These are phyloP conservation scores for Gadus macrocephalus DNA, from an alignment of 2,113 vertebrate genomes.

Conservation along the genomic window DNA sequence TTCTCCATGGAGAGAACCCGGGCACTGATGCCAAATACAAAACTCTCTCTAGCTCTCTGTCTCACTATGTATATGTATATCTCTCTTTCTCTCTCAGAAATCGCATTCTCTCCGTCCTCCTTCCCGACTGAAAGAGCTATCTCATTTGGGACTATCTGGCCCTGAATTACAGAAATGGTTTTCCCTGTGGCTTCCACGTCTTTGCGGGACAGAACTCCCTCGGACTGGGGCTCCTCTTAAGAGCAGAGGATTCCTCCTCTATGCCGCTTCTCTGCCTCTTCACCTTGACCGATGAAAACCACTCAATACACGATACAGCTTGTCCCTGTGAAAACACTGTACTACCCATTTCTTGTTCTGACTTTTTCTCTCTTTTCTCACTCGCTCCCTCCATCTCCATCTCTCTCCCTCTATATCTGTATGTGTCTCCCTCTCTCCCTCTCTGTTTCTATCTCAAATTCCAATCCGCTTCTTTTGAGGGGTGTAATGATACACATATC, in stretches of 20 bases:
- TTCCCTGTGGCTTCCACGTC: no score
- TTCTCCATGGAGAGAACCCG: slow-evolving; percentile 37
- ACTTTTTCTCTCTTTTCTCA: not conserved
- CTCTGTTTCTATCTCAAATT: no score
- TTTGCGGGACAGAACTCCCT: not conserved
- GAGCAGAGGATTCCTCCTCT: not conserved
- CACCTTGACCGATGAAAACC: slow-evolving; percentile 8
- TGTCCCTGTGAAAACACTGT: no score
- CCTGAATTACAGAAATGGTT: no score
- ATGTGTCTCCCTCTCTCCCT: no score
- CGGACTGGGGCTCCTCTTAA: not conserved
- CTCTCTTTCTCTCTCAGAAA: slow-evolving; percentile 16
- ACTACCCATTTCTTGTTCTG: not conserved
- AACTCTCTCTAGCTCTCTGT: slow-evolving; percentile 4
- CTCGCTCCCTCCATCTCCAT: no score
- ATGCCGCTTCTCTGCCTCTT: not conserved
- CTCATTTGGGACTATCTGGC: no score
- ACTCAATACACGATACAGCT: not conserved
- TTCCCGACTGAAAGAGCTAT: not conserved
- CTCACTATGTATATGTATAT: not conserved
- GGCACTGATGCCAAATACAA: slow-evolving; percentile 28
- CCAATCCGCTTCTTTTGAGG: no score
- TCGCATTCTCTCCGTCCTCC: slow-evolving; percentile 9
- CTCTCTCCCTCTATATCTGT: no score
- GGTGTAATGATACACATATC: no score